Evolutionary conservation across 2,113 vertebrate species (phyloP), one percentile per base, ranked within the genome.

Genomic region (Lathamus discolor): DNA sequence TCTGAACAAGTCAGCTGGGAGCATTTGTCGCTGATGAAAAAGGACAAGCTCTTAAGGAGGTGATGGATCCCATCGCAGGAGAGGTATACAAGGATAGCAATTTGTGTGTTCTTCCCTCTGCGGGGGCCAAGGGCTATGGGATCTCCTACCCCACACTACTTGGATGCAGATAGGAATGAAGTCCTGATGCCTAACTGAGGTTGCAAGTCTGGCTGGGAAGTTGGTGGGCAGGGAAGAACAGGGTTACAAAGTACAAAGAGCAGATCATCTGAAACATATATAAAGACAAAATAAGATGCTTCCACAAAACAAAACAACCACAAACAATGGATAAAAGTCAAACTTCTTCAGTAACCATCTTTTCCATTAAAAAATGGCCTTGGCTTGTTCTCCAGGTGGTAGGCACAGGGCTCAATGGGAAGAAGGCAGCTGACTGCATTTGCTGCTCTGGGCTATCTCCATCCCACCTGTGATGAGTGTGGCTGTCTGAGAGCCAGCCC

Each of bases 351-450:
- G 7, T 46, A 29, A 17, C 16, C 25, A 59, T 20, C 4, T 4
- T 64, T 77, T 20, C 33, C 10, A 14, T 62, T 48, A 29, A 37
- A 78, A 62, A 81, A 22, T 10, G 17, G 1, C 17, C 70, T n/a
- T 7, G 2, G 6, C 0, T 1, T 18, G 43, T 31, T 33, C 3
- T 3, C 19, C 2, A 2, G 20, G 17, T 63, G 7, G 16, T 14
- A 27, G 23, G 22, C 3, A 0, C 17, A 17, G 46, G 24, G 4
- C 44, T 68, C 67, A 68, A 51, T 9, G 16, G 15, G 29, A 73
- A 74, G 67, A 46, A 74, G 67, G 16, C 20, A 62, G 11, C 22
- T 49, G 20, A 54, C 61, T 55, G 15, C 27, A 7, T 63, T 46
- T 5, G 1, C 11, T 14, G 7, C 7, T 23, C 33, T 4, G 18